Conservation (phyloP, 2,797 vertebrate genomes). For the Sciaenops ocellatus region DNA sequence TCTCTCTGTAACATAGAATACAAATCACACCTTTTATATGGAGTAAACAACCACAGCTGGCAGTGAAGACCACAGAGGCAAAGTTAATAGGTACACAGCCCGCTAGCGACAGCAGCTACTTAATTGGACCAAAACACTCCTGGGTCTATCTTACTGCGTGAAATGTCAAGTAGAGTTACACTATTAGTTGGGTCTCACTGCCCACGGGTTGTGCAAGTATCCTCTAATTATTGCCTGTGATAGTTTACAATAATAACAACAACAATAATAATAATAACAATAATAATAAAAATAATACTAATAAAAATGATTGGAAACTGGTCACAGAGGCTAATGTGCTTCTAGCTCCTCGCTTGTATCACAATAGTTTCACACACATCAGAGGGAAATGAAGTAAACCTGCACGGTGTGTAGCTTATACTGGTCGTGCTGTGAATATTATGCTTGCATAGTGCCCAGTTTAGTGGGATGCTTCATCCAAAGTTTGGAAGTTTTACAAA, state of each 20-base stretch:
- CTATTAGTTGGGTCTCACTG: constrained; percentile 39
- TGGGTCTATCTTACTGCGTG: constrained; percentile 30
- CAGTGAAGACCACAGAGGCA: constrained; percentile 38
- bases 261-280: constrained; percentile 7
- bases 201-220: constrained; percentile 42
- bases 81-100: constrained; percentile 31
- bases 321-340: constrained; percentile 38
- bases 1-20: not conserved
- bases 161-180: constrained; percentile 58
- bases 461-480: not conserved
- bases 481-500: not conserved
- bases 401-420: not conserved
- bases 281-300: not conserved
- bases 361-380: constrained; percentile 5
- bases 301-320: constrained; percentile 13
- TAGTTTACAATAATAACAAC: constrained; percentile 28
- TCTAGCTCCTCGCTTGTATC: constrained; percentile 24
- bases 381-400: constrained; percentile 22
- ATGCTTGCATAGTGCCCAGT: not conserved
- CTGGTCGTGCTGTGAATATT: not conserved
- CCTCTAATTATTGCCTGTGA: constrained; percentile 39
- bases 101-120: constrained; percentile 42
- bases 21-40: constrained; percentile 20
- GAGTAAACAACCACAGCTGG: constrained; percentile 31
- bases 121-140: constrained; percentile 66